Evolutionary conservation across 2,113 vertebrate species (phyloP), one percentile per base, ranked within the genome.

Genomic region (Pyxicephalus adspersus): DNA sequence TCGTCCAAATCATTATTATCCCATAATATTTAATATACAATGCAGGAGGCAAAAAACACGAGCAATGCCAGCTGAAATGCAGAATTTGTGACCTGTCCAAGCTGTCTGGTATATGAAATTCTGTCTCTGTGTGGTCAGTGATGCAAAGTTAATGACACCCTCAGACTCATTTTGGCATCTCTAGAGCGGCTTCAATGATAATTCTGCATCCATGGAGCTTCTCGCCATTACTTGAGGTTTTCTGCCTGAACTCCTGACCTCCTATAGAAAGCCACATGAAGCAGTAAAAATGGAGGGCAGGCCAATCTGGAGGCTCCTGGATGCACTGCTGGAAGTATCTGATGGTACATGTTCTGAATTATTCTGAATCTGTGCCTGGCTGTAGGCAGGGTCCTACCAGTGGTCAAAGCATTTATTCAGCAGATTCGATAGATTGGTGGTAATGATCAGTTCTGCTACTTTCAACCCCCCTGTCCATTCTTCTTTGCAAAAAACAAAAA

Each of bases 41-140:
- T 25, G 11, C 29, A n/a, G 50, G 13, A 64, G 57, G 70, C 71
- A 61, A 45, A 66, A 9, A 25, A 71, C 54, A 17, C n/a, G 7
- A 28, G 4, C 22, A 31, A 60, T 64, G 80, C 80, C 71, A 75
- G 50, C 29, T 57, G 34, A 17, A 73, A 60, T 52, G 50, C 68
- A 64, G 71, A 54, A 18, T 16, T 34, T 81, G 50, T 31, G 38
- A 58, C 26, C 16, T 3, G 29, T 82, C 80, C 80, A 82, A 82
- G 70, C n/a, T 23, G 80, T 58, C 80, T 75, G 66, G 57, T 75
- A 75, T 66, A 55, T n/a, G 26, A 51, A 57, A 57, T 54, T 74
- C 79, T 73, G 79, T 74, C 61, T 82, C 65, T 82, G 71, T 82
- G 80, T 75, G 80, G 80, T 82, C 80, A 82, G 34, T 11, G 58